Percentiles rank a stretch among this genome's conserved stretches.
Conservation (phyloP, 2,797 vertebrate species). For the Lagorchestes hirsutus region DNA sequence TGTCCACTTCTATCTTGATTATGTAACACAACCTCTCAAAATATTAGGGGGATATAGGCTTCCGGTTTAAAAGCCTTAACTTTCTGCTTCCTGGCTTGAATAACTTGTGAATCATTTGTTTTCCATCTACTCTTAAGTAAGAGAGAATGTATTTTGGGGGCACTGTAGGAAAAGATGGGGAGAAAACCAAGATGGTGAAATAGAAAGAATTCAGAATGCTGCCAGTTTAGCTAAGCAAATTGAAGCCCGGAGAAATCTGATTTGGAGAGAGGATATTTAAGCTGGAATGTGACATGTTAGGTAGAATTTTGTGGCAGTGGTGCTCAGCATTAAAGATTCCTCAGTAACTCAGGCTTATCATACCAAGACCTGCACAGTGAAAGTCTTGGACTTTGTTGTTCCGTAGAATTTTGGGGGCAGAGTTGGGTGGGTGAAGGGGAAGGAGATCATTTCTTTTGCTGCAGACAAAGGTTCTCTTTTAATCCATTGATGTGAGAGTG, state of each 20-base stretch:
- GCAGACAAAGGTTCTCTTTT: neutral
- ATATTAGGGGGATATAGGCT: neutral
- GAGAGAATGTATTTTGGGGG: neutral
- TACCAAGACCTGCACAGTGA: neutral
- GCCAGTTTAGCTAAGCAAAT: neutral
- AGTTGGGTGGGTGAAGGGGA: neutral
- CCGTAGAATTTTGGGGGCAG: neutral
- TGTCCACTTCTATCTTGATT: neutral
- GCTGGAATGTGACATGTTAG: neutral
- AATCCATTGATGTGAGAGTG: neutral
- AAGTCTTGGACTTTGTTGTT: neutral
- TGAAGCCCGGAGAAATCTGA: neutral
- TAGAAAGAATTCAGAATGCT: neutral
- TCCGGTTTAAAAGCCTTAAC: neutral
- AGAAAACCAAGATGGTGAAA: neutral
- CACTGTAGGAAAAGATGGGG: constrained; percentile 3
- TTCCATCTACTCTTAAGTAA: neutral
- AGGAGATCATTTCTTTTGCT: neutral
- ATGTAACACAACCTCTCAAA: neutral
- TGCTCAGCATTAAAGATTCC: neutral
- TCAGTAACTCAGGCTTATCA: neutral
- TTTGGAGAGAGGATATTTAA: neutral
- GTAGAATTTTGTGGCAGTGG: neutral
- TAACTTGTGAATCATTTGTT: constrained; percentile 3
- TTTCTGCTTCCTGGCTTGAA: constrained; percentile 2